Evolutionary conservation across 2,113 vertebrate genomes (phyloP), one percentile per base, ranked within the genome.

Genomic region (Entomyzon cyanotis): DNA sequence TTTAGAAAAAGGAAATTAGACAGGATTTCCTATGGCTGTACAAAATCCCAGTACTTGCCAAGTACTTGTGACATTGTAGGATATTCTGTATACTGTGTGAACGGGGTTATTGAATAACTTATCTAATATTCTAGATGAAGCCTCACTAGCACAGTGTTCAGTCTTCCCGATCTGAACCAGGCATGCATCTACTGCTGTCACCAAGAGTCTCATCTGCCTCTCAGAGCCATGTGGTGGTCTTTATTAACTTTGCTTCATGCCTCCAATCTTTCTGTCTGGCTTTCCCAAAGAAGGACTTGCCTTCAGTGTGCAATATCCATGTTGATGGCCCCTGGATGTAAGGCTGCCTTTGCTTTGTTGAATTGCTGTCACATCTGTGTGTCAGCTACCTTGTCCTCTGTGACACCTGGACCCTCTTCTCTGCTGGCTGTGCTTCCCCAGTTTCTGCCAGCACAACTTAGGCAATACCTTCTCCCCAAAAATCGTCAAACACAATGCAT

Each of bases 41-140:
- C 24, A 70, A 68, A 79, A 55, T 74, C 15, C 10, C 8, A 42
- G 18, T 50, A 24, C 21, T 78, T 52, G 44, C 27, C 30, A 23
- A 7, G 12, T 47, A n/a, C n/a, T 47, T 80, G 39, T 39, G 52
- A 35, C 4, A 2, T 0, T 62, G 42, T 25, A 35, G 37, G 64
- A 15, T 84, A 23, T 46, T 81, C 15, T 33, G 0, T 47, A 1
- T 31, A 6, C 4, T 5, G 0, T 1, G 2, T 39, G 24, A 49
- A 77, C 15, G 25, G 33, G 12, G 5, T 52, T 77, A 19, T 42
- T 44, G 46, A 30, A 22, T 31, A 49, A n/a, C 9, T 59, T 35
- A 20, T 41, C 37, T 90, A 19, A 42, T 67, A 58, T 11, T 77
- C 15, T 50, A 50, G 49, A 37, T 71, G 49, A 77, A 80, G 63